These are phyloP conservation scores for Diploscapter pachys DNA, from an alignment of 1,140 invertebrate species.

Conservation along the genomic window DNA sequence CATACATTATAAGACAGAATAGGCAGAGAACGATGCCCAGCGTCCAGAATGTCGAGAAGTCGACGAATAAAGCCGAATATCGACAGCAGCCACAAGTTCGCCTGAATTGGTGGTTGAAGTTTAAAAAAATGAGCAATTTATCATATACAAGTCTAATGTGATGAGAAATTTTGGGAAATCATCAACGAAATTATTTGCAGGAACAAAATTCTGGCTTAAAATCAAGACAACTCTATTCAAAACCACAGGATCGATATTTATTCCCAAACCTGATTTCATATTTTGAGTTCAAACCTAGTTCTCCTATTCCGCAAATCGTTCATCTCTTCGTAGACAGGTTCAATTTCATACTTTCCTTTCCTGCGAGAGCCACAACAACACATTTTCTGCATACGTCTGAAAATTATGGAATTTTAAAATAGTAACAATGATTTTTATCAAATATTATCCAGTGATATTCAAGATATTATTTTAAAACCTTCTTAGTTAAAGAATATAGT, in stretches of 20 bases:
- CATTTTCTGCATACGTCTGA: too few species aligned
- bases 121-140: too few species aligned
- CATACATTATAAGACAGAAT: conserved; percentile 3
- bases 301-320: conserved; percentile 5
- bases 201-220: too few species aligned
- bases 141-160: too few species aligned
- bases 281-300: conserved; percentile 8
- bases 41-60: conserved; percentile 6
- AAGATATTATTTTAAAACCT: too few species aligned
- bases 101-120: not conserved
- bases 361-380: conserved; percentile 8
- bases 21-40: conserved; percentile 1
- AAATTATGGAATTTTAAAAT: too few species aligned
- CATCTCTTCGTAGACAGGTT: conserved; percentile 15
- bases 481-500: not conserved
- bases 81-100: conserved; percentile 13
- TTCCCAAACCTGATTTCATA: not conserved
- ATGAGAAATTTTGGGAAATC: too few species aligned
- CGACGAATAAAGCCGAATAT: conserved; percentile 11
- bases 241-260: too few species aligned
- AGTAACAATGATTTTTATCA: too few species aligned
- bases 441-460: too few species aligned
- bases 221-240: too few species aligned
- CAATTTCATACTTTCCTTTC: conserved; percentile 5
- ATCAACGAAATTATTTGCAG: too few species aligned